phyloP scores from a whole-genome alignment of 2,113 vertebrate genomes.

The Dicaeum eximium region DNA sequence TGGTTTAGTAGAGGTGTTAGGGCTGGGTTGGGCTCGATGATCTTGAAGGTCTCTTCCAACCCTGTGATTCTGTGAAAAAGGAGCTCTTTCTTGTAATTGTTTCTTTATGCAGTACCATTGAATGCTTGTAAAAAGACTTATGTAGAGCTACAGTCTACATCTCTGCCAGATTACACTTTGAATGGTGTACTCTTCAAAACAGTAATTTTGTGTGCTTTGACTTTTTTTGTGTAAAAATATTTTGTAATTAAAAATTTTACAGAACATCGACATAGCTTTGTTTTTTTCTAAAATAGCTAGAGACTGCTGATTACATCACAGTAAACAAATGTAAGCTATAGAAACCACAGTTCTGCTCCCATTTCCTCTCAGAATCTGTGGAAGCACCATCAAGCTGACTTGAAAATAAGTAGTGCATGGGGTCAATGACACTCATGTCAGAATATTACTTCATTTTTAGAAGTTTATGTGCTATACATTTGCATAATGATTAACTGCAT shows the following conservation, averaged over 20 bases:
- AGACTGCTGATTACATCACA: not conserved
- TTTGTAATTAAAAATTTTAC: not conserved
- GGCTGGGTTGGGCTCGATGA: no score
- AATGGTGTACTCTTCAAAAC: not conserved
- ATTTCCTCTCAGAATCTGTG: not conserved
- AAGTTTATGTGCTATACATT: not conserved
- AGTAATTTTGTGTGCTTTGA: not conserved
- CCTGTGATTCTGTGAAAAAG: no score
- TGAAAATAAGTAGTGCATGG: not conserved
- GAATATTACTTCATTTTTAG: not conserved
- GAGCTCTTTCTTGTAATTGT: not conserved
- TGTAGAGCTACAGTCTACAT: not conserved
- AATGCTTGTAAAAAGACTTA: not conserved
- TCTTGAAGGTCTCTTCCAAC: no score
- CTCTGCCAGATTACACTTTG: not conserved
- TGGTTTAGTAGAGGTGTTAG: no score
- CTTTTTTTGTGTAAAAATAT: not conserved
- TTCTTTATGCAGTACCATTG: not conserved
- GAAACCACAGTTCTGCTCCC: not conserved
- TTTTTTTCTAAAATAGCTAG: not conserved
- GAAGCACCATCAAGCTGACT: not conserved
- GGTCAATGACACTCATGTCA: not conserved
- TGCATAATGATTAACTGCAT: not conserved
- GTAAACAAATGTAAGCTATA: not conserved
- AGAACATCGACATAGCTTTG: not conserved